These are phyloP conservation scores for Herpetotheres cachinnans DNA, from an alignment of 2,113 vertebrate genomes.

Conservation along the genomic window DNA sequence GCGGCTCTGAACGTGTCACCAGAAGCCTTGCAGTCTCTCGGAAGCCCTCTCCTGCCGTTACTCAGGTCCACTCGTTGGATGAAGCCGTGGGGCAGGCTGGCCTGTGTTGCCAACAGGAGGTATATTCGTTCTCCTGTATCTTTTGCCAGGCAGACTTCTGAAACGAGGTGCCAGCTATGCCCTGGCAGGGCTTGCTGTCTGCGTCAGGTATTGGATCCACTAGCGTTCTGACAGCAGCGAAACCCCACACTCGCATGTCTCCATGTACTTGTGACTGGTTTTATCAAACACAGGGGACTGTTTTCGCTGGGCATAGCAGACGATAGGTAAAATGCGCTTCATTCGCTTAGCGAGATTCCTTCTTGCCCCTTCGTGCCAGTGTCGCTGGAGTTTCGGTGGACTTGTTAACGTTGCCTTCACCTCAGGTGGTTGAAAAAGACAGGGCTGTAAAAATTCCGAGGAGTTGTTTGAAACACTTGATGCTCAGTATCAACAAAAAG, in stretches of 20 bases:
- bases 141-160: neutral
- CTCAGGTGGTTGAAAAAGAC: neutral
- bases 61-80: neutral
- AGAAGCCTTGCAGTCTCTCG: neutral
- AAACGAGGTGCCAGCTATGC: neutral
- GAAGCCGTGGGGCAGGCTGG: neutral
- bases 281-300: accelerated
- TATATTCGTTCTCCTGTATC: accelerated
- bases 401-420: neutral
- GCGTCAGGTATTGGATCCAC: neutral
- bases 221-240: accelerated
- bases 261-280: accelerated
- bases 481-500: accelerated
- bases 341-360: accelerated
- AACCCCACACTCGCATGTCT: accelerated
- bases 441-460: accelerated
- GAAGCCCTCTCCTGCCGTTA: neutral
- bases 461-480: accelerated
- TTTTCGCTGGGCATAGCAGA: neutral
- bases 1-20: accelerated
- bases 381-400: neutral
- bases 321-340: accelerated
- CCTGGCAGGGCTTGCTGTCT: neutral
- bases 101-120: neutral
- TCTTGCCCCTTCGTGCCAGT: accelerated